Evolutionary conservation across 2,888 invertebrate genomes (phyloP).

Genomic region (Oscheius sp.): DNA sequence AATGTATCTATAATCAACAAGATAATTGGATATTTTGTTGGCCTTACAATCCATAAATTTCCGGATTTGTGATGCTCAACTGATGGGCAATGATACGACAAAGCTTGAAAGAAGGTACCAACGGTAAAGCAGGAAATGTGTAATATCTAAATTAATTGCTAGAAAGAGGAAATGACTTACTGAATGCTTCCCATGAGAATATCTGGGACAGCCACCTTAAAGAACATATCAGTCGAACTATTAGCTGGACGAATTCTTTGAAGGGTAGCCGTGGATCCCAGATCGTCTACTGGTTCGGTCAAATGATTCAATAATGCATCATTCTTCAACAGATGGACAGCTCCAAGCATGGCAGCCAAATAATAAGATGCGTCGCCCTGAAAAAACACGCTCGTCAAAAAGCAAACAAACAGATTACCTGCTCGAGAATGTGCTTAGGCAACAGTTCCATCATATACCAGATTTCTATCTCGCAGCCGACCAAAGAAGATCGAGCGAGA

Average conservation of each 20-base stretch:
- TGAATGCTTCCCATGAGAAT: conserved; percentile 90
- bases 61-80: conserved; percentile 92
- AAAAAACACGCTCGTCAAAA: too few species aligned
- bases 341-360: conserved; percentile 89
- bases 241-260: conserved; percentile 1
- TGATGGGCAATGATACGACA: conserved; percentile 90
- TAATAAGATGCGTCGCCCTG: conserved; percentile 91
- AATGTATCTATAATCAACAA: conserved; percentile 56
- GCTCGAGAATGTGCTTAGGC: conserved; percentile 80
- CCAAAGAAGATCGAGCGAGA: conserved; percentile 86
- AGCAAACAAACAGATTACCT: conserved; percentile 17
- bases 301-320: conserved; percentile 70
- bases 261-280: conserved; percentile 1
- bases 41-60: conserved; percentile 88
- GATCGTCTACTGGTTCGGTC: conserved; percentile 33
- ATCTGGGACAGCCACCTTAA: conserved; percentile 91
- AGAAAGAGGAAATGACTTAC: conserved; percentile 74
- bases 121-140: conserved; percentile 89
- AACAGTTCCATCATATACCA: conserved; percentile 93
- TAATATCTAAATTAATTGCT: conserved; percentile 47
- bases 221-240: conserved; percentile 56
- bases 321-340: conserved; percentile 86
- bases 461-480: conserved; percentile 91
- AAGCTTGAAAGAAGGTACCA: conserved; percentile 89
- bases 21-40: neutral